A percentile compares a stretch with the other conserved stretches of the same genome.
Conservation (phyloP, 2,888 invertebrate genomes). For the Bhutanitis thaidina region DNA sequence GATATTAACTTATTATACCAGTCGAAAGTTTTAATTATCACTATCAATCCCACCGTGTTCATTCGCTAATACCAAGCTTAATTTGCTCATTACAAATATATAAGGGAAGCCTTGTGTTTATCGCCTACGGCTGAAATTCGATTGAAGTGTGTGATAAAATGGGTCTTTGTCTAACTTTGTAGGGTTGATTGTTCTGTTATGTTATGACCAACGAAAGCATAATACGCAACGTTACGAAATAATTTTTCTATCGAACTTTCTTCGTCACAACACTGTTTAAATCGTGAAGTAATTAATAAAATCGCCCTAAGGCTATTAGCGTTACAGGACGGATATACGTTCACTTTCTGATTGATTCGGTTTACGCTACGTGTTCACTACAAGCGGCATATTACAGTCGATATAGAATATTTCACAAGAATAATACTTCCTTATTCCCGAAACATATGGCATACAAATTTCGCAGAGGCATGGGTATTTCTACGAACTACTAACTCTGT, state of each 20-base stretch:
- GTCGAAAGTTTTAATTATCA: slow-evolving; percentile 66
- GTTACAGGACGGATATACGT: slow-evolving; percentile 8
- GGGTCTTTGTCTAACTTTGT: slow-evolving; percentile 15
- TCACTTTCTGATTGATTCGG: slow-evolving; percentile 8
- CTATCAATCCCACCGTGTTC: slow-evolving; percentile 38
- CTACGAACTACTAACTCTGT: too few species aligned
- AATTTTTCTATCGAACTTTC: slow-evolving; percentile 60
- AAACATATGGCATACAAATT: too few species aligned
- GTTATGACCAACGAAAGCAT: slow-evolving; percentile 39
- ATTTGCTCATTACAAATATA: slow-evolving; percentile 12
- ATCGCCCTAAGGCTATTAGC: slow-evolving; percentile 14
- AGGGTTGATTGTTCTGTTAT: slow-evolving; percentile 26
- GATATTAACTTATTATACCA: slow-evolving; percentile 48
- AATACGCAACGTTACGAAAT: slow-evolving; percentile 57
- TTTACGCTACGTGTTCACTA: too few species aligned
- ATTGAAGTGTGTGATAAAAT: neutral
- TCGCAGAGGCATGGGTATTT: too few species aligned
- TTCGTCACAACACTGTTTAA: slow-evolving; percentile 47
- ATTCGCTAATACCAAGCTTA: slow-evolving; percentile 22
- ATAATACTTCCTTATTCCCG: too few species aligned
- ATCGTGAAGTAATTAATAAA: slow-evolving; percentile 52
- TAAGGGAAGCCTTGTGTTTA: neutral
- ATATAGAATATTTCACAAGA: too few species aligned
- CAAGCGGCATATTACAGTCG: too few species aligned
- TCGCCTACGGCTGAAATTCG: slow-evolving; percentile 4